A percentile compares a stretch with the other conserved stretches of the same genome.
Evolutionary conservation across 2,797 vertebrate species (phyloP).

Genomic region (Tympanoctomys barrerae): DNA sequence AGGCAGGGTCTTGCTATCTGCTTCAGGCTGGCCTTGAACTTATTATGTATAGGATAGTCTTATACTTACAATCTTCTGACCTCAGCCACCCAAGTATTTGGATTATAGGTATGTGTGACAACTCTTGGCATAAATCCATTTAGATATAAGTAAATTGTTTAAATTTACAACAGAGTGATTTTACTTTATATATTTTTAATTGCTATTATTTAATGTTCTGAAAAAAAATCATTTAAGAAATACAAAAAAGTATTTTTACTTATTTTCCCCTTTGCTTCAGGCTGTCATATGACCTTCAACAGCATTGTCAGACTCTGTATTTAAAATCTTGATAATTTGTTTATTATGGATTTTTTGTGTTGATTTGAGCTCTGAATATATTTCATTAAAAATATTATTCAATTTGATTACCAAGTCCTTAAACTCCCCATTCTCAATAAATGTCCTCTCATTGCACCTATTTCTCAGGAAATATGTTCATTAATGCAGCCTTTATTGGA

Average conservation of each 20-base stretch:
- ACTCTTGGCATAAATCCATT: not conserved
- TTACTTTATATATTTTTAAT: not conserved
- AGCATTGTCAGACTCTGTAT: not conserved
- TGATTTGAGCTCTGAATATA: not conserved
- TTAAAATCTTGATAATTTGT: conserved; percentile 22
- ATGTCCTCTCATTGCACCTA: not conserved
- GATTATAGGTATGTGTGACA: not conserved
- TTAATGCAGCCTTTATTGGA: not conserved
- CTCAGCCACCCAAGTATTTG: not conserved
- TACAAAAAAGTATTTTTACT: not conserved
- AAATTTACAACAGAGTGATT: conserved; percentile 45
- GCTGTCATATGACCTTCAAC: not conserved
- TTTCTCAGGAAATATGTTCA: not conserved
- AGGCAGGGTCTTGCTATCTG: not conserved
- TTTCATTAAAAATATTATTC: not conserved
- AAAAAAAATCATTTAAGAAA: not conserved
- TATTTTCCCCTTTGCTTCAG: not conserved
- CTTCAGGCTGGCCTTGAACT: not conserved
- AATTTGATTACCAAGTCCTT: not conserved
- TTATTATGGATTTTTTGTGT: not conserved
- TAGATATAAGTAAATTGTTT: conserved; percentile 33
- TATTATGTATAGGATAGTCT: not conserved
- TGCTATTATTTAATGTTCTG: conserved; percentile 28
- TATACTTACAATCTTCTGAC: not conserved
- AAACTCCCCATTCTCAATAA: not conserved